Conservation (phyloP, 2,797 vertebrate species). For the Carduelis carduelis region DNA sequence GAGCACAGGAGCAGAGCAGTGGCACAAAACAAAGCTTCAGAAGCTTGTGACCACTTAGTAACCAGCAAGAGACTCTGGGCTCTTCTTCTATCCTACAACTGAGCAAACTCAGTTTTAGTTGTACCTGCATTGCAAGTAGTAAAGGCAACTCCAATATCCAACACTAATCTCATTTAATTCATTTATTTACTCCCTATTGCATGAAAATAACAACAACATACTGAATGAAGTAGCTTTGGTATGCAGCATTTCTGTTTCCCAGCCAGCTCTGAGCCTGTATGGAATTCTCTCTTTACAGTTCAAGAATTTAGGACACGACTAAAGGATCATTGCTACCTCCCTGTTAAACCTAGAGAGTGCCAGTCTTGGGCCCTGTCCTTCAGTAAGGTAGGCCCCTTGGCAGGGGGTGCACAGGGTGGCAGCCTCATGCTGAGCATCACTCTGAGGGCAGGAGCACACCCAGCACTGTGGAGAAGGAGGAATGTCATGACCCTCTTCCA, state of each 20-base stretch:
- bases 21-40: not conserved
- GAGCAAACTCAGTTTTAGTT: not conserved
- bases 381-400: not conserved
- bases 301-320: constrained; percentile 14
- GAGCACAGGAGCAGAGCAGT: not conserved
- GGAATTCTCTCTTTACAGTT: not conserved
- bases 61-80: not conserved
- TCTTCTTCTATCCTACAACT: not conserved
- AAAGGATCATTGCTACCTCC: not conserved
- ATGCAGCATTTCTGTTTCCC: not conserved
- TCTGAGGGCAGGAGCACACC: not conserved
- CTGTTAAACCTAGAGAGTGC: not conserved
- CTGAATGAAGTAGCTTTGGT: not conserved
- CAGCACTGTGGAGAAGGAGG: not conserved
- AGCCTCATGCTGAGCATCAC: not conserved
- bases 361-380: not conserved
- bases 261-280: not conserved
- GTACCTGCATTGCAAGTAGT: not conserved
- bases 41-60: not conserved
- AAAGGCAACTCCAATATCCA: not conserved
- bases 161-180: not conserved
- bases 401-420: not conserved
- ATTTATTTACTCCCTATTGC: not conserved
- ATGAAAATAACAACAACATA: not conserved
- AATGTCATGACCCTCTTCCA: not conserved